Percentiles rank a stretch among this genome's conserved stretches.
phyloP scores from a whole-genome alignment of 2,888 invertebrate species.

The Torymus auratus region DNA sequence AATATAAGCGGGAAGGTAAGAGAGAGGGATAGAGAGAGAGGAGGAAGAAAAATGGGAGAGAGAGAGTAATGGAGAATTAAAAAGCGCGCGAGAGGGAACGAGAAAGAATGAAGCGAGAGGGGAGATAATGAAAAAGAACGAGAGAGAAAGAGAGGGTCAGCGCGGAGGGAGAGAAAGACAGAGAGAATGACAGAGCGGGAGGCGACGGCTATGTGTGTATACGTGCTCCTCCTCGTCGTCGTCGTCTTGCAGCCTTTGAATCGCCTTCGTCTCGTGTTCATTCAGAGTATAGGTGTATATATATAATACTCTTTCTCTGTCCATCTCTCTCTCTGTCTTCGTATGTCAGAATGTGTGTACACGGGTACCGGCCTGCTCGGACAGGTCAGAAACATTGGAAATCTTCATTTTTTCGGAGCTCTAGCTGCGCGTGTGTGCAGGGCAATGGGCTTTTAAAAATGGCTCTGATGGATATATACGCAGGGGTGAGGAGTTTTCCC shows the following conservation, averaged over 20 bases:
- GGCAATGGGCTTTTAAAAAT: no score
- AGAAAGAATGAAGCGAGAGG: conserved; percentile 14
- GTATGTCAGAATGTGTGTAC: no score
- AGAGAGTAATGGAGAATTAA: conserved; percentile 35
- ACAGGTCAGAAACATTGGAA: no score
- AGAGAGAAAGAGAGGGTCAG: conserved; percentile 9
- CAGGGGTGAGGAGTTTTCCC: no score
- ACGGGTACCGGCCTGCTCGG: no score
- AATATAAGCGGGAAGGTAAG: neutral
- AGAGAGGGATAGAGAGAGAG: conserved; percentile 18
- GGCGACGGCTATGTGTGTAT: neutral
- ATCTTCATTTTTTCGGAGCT: no score
- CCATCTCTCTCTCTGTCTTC: conserved; percentile 12
- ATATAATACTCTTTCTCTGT: neutral
- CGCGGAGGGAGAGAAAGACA: neutral
- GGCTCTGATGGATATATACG: no score
- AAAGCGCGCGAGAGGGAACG: conserved; percentile 7
- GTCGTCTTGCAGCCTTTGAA: conserved; percentile 43
- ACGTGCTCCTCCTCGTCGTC: neutral
- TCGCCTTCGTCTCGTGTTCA: neutral
- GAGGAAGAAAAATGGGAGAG: conserved; percentile 25
- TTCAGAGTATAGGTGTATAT: no score
- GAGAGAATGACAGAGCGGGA: conserved; percentile 17
- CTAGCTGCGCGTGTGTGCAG: no score
- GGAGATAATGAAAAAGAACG: conserved; percentile 29